phyloP scores from a whole-genome alignment of 2,113 vertebrate genomes.

The Proteles cristata region DNA sequence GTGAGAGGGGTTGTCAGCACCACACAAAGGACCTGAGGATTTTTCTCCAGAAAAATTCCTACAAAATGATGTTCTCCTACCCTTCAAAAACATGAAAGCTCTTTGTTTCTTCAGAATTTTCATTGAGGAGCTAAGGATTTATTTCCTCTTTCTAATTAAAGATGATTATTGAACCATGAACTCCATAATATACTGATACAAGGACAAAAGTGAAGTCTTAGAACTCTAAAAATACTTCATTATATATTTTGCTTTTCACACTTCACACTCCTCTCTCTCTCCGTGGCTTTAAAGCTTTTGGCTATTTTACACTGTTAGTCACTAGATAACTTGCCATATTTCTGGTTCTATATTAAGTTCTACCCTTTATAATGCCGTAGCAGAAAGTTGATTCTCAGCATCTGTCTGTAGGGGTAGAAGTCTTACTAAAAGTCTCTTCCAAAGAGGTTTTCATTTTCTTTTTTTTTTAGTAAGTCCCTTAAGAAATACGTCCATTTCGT shows the following conservation, averaged over 20 bases:
- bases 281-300: slow-evolving; percentile 54
- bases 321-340: slow-evolving; percentile 56
- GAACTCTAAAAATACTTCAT: slow-evolving; percentile 37
- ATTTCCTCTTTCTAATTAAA: slow-evolving; percentile 34
- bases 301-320: slow-evolving; percentile 55
- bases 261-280: neutral
- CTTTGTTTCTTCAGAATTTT: neutral
- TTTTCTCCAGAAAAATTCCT: neutral
- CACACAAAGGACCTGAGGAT: neutral
- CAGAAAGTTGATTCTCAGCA: slow-evolving; percentile 56
- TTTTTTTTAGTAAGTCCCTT: neutral
- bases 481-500: neutral
- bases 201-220: slow-evolving; percentile 49
- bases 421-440: slow-evolving; percentile 42
- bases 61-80: neutral
- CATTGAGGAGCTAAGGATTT: neutral
- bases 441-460: slow-evolving; percentile 50
- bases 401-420: slow-evolving; percentile 57
- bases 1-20: neutral
- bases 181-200: slow-evolving; percentile 25
- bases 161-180: neutral
- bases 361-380: slow-evolving; percentile 40
- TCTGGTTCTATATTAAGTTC: slow-evolving; percentile 64
- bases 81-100: neutral
- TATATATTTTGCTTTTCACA: slow-evolving; percentile 25